A percentile compares a stretch with the other conserved stretches of the same genome.
phyloP scores from a whole-genome alignment of 2,113 vertebrate genomes.

The Puffinus mauretanicus region DNA sequence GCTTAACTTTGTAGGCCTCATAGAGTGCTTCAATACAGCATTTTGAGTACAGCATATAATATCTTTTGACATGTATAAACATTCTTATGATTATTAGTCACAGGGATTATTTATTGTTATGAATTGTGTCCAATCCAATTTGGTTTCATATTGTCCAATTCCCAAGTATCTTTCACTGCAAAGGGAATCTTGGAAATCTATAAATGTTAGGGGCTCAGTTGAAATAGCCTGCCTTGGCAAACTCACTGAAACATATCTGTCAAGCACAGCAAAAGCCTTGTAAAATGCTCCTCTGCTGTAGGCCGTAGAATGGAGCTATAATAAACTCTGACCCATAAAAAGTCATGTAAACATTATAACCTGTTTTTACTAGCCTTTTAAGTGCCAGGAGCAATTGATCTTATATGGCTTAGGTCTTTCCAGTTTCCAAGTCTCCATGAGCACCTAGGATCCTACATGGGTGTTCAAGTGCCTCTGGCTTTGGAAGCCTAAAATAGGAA shows the following conservation, averaged over 20 bases:
- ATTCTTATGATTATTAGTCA: slow-evolving; percentile 18
- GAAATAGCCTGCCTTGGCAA: slow-evolving; percentile 55
- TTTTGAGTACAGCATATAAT: not conserved
- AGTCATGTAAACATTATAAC: slow-evolving; percentile 81
- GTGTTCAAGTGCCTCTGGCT: slow-evolving; percentile 64
- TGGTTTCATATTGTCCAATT: not conserved
- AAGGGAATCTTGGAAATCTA: slow-evolving; percentile 36
- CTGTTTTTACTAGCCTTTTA: slow-evolving; percentile 78
- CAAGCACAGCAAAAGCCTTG: slow-evolving; percentile 58
- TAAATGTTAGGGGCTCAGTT: not conserved
- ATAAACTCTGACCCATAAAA: slow-evolving; percentile 81
- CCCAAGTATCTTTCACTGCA: slow-evolving; percentile 6
- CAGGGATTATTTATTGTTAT: slow-evolving; percentile 41
- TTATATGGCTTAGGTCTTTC: slow-evolving; percentile 63
- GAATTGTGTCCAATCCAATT: slow-evolving; percentile 28
- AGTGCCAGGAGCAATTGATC: slow-evolving; percentile 76
- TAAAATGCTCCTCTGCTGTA: slow-evolving; percentile 74
- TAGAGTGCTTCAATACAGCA: not conserved
- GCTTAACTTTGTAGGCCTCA: not conserved
- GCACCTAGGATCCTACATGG: slow-evolving; percentile 60
- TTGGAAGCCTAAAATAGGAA: slow-evolving; percentile 58
- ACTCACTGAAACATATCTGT: slow-evolving; percentile 70
- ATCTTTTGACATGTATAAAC: slow-evolving; percentile 21
- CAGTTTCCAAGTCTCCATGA: slow-evolving; percentile 39
- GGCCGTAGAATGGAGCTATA: slow-evolving; percentile 67